Conservation (phyloP, 2,113 vertebrate genomes). For the Oreochromis tanganicae region DNA sequence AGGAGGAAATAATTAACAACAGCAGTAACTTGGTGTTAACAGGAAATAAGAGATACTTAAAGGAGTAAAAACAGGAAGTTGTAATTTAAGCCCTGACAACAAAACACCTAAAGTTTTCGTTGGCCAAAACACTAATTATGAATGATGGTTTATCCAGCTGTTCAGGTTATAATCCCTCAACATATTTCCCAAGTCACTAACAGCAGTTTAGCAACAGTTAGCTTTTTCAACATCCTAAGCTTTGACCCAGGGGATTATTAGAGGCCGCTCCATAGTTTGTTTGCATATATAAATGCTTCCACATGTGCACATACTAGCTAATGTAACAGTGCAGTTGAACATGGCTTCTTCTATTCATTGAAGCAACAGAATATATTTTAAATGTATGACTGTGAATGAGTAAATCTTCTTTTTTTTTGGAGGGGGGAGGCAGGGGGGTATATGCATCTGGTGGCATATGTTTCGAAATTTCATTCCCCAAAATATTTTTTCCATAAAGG, state of each 20-base stretch:
- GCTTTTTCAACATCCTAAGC: background rate
- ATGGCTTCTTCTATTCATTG: background rate
- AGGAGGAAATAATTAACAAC: background rate
- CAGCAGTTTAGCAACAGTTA: background rate
- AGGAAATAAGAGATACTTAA: conserved; percentile 23
- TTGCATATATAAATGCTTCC: conserved; percentile 37
- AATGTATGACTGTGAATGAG: background rate
- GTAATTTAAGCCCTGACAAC: background rate
- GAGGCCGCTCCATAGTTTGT: background rate
- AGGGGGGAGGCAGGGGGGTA: background rate
- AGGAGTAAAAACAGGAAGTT: conserved; percentile 20
- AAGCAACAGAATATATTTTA: background rate
- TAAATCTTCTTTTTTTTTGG: background rate
- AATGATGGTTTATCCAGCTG: conserved; percentile 27
- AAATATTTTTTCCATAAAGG: background rate
- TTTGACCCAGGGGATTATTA: conserved; percentile 21
- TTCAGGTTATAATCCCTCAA: background rate
- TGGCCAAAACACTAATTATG: background rate
- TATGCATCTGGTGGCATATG: background rate
- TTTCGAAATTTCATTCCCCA: background rate
- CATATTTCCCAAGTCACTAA: conserved; percentile 32
- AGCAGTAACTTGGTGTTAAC: background rate
- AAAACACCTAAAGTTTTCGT: conserved; percentile 22
- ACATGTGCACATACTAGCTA: conserved; percentile 16
- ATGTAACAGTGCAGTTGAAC: background rate